Evolutionary conservation across 1,140 invertebrate species (phyloP), one percentile per base, ranked within the genome.

Genomic region (Meloidogyne hapla): DNA sequence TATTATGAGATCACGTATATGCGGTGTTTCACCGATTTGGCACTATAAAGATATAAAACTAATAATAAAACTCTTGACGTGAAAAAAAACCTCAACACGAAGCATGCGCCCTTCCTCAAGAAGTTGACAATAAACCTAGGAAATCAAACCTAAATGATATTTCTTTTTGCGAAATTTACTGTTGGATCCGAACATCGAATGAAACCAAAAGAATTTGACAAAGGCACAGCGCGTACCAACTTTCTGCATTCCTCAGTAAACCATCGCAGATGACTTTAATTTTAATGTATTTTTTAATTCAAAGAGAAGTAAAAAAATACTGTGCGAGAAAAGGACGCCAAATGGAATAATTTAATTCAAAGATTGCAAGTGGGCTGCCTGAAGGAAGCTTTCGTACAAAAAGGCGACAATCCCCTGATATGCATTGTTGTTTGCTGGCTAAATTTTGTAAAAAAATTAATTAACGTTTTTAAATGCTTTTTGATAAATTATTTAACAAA

Each of bases 191-290:
- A 75, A 23, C 40, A 45, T 21, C 83, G 64, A 26, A 82, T 10
- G 18, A 70, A 45, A 38, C 38, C 15, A 23, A 85, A 65, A 15
- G 79, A 45, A n/a, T 63, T 69, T 2, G 42, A 38, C 25, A 84
- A 28, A 40, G 48, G 67, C 9, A 82, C 38, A 5, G 77, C 25
- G n/a, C 77, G 77, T 15, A 70, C 26, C 25, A 84, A 79, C 25
- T 80, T 81, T 21, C 26, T 48, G 13, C 69, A 64, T 48, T 84
- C 83, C 28, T 82, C 81, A 1, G 68, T 42, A 48, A 82, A 84
- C 70, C 68, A 84, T 21, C 75, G 69, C 64, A 73, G 80, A 28
- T 64, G 64, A 56, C 48, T 56, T 4, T 18, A n/a, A n/a, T n/a
- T n/a, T n/a, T n/a, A n/a, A n/a, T n/a, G 3, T 3, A n/a, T 5